Conservation (phyloP, 2,113 vertebrate species). For the Thermophis baileyi region DNA sequence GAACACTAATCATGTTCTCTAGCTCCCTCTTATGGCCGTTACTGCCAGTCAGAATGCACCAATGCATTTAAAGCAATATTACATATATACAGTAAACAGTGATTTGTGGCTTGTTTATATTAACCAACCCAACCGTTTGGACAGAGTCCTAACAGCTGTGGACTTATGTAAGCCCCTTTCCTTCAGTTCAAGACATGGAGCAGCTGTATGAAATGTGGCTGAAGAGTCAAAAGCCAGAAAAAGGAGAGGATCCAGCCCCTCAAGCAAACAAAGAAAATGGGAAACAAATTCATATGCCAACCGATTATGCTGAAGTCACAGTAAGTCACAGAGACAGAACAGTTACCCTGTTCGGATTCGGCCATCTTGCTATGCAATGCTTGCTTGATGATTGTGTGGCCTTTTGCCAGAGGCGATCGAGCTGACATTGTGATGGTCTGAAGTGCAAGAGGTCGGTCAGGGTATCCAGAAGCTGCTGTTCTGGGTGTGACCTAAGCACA, state of each 20-base stretch:
- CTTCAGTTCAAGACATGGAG: slow-evolving; percentile 94
- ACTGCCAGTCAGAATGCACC: too few relatives aligned
- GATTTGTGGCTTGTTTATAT: too few relatives aligned
- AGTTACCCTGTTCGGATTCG: background rate
- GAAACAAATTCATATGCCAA: slow-evolving; percentile 96
- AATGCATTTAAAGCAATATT: too few relatives aligned
- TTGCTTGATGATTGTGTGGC: accelerated
- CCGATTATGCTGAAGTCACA: slow-evolving; percentile 93
- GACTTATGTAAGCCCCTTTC: slow-evolving; percentile 58
- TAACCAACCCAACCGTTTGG: too few relatives aligned
- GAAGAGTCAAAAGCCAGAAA: slow-evolving; percentile 87
- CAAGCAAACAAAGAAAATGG: slow-evolving; percentile 83
- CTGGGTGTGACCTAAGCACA: background rate
- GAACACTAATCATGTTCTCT: too few relatives aligned
- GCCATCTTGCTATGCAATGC: background rate
- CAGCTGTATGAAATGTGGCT: slow-evolving; percentile 96
- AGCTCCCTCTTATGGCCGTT: too few relatives aligned
- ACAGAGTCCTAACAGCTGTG: too few relatives aligned
- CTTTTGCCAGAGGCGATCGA: background rate
- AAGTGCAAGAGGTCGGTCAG: background rate
- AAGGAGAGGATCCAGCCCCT: slow-evolving; percentile 78
- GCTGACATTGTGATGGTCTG: background rate
- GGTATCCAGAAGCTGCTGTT: background rate
- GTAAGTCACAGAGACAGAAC: slow-evolving; percentile 67
- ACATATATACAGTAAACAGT: too few relatives aligned